These are phyloP conservation scores for Ochropleura leucogaster DNA, from an alignment of 2,888 invertebrate genomes.

Conservation along the genomic window DNA sequence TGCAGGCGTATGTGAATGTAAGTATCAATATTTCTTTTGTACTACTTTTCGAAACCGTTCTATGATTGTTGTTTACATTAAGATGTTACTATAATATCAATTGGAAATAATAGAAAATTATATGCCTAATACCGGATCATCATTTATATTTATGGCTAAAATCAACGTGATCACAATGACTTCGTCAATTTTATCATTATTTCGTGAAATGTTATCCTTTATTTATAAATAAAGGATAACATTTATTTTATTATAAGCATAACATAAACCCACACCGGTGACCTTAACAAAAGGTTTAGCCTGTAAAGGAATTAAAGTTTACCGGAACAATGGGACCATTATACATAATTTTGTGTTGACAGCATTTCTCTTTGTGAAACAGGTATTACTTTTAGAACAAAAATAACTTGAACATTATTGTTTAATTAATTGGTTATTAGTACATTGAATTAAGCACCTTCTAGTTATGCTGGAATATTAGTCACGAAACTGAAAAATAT, in stretches of 20 bases:
- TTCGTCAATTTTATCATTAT: neutral
- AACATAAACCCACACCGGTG: conserved; percentile 10
- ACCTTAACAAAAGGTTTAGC: conserved; percentile 30
- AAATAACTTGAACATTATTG: neutral
- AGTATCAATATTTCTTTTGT: conserved; percentile 42
- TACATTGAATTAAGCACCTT: neutral
- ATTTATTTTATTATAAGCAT: neutral
- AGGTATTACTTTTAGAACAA: neutral
- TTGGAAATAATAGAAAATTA: conserved; percentile 8
- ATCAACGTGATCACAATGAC: conserved; percentile 1
- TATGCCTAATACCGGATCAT: conserved; percentile 28
- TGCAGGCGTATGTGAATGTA: conserved; percentile 56
- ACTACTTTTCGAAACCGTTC: neutral
- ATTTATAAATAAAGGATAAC: neutral
- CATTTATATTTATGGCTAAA: conserved; percentile 10
- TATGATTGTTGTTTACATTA: neutral
- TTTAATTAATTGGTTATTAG: neutral
- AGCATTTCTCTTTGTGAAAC: conserved; percentile 10
- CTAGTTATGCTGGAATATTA: neutral
- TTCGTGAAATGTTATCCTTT: neutral
- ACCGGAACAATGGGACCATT: conserved; percentile 15
- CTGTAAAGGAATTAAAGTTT: conserved; percentile 42
- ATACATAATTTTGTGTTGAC: conserved; percentile 16
- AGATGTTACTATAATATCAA: neutral
- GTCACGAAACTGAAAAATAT: neutral